Percentiles rank a stretch among this genome's conserved stretches.
These are phyloP conservation scores for Platichthys stellatus DNA, from an alignment of 2,113 vertebrate genomes.

Conservation along the genomic window DNA sequence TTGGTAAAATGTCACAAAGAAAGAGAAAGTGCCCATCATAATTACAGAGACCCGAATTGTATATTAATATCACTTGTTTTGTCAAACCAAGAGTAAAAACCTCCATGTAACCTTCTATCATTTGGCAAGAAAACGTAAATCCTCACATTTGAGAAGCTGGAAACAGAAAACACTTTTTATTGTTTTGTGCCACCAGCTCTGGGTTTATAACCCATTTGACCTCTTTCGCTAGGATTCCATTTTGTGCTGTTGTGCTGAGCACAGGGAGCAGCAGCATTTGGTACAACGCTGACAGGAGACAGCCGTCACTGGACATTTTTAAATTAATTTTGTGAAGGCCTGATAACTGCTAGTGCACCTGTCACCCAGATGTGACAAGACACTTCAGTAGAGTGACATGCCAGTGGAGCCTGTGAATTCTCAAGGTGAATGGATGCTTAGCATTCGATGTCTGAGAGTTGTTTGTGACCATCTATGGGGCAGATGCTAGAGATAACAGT, in stretches of 20 bases:
- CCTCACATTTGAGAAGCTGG: neutral
- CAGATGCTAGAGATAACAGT: neutral
- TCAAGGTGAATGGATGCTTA: slow-evolving; percentile 7
- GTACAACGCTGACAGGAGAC: neutral
- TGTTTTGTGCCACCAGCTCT: neutral
- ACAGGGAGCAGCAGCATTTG: slow-evolving; percentile 1
- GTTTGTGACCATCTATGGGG: neutral
- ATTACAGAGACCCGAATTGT: neutral
- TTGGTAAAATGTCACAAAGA: neutral
- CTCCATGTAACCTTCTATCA: neutral
- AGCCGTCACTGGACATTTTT: neutral
- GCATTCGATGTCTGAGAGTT: neutral
- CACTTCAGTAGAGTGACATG: slow-evolving; percentile 15
- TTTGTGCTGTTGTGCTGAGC: slow-evolving; percentile 4
- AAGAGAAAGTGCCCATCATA: neutral
- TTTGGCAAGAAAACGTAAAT: neutral
- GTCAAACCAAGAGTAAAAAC: neutral
- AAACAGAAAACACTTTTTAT: neutral
- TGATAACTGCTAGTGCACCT: neutral
- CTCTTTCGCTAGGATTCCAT: slow-evolving; percentile 7
- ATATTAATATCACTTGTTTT: neutral
- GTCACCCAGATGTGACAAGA: neutral
- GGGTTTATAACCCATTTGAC: neutral
- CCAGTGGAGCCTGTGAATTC: neutral
- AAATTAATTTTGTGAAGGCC: neutral